Base-by-base conservation (phyloP, 1,140 invertebrate species). In the Cyphomyrmex costatus region DNA sequence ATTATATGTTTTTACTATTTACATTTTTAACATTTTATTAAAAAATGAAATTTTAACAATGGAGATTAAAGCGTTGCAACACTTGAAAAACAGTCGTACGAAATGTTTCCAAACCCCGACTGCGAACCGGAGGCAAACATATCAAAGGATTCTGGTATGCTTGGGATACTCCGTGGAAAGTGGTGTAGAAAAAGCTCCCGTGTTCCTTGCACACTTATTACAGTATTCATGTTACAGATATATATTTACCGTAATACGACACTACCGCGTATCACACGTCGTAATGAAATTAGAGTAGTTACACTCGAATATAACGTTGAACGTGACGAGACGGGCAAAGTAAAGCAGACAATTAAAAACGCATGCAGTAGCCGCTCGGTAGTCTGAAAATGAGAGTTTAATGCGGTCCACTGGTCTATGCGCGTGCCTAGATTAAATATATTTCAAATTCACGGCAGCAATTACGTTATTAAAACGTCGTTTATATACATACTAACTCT, bases 251-350 rank as follows among this genome's bases (percentile, higher is more conserved):
- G 68, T 73, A 61, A 70, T 53, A 36, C 46, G 63, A 66, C 60
- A 33, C 42, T 42, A 30, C 8, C 33, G 42, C 19, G 65, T 21
- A 24, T 60, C 33, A 24, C 53, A 12, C 66, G 53, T 46, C 12
- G 21, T 74, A 74, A 83, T 74, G 36, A 83, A 83, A 83, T 83
- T 83, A 83, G 68, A 83, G 79, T 60, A 60, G 36, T 73, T 49
- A 46, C 3, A 53, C 79, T 73, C 53, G 68, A 83, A 49, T 33
- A 19, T 60, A 68, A 27, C 66, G 66, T 30, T 46, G 77, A 27
- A 70, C 65, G 61, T 49, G 79, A 60, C 51, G 24, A 83, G 33
- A 60, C 14, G n/a, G 8, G 49, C 53, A 61, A 74, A 83, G 53
- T 60, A 60, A 74, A 61, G 36, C 53, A 46, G 36, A 83, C 53